Evolutionary conservation across 2,888 invertebrate genomes (phyloP).

Genomic region (Drosophila prolongata): DNA sequence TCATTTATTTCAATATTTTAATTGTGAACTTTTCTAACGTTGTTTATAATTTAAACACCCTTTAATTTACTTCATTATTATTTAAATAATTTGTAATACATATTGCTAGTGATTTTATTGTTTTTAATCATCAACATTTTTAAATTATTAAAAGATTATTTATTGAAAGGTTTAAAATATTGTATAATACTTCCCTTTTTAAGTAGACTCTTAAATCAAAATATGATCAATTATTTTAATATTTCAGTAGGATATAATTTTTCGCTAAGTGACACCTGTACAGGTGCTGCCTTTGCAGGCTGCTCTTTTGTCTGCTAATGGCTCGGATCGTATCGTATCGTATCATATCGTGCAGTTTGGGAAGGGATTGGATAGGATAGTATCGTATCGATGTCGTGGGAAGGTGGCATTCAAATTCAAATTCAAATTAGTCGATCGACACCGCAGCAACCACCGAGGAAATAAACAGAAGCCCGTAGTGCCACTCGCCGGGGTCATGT

Average conservation of each 20-base stretch:
- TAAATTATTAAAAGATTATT: no score
- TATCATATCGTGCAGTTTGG: constrained; percentile 30
- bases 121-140: no score
- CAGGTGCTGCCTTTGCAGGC: constrained; percentile 26
- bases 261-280: constrained; percentile 14
- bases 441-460: constrained; percentile 25
- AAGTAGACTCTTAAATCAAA: no score
- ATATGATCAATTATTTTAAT: no score
- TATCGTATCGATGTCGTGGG: constrained; percentile 75
- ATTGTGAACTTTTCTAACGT: no score
- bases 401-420: constrained; percentile 53
- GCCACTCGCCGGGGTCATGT: constrained; percentile 66
- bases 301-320: constrained; percentile 44
- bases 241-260: neutral
- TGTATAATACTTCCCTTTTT: no score
- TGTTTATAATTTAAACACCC: no score
- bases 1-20: no score
- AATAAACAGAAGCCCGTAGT: neutral
- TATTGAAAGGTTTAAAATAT: no score
- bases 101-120: no score
- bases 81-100: no score
- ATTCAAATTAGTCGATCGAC: constrained; percentile 68
- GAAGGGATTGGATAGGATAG: constrained; percentile 24
- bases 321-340: constrained; percentile 53
- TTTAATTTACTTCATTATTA: no score